Evolutionary conservation across 2,797 vertebrate genomes (phyloP), one percentile per base, ranked within the genome.

Genomic region (Rhincodon typus): DNA sequence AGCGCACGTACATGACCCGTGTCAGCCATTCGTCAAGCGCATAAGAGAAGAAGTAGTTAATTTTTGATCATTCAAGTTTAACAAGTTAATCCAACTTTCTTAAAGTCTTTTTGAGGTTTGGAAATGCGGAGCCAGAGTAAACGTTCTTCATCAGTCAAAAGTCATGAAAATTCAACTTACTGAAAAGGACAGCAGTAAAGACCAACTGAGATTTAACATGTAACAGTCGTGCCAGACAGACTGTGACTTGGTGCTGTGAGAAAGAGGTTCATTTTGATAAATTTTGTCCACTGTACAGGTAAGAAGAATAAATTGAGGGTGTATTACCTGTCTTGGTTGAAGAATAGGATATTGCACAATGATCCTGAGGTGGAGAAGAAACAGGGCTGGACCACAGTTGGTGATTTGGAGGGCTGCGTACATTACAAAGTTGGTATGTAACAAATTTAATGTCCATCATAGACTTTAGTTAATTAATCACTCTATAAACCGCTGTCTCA

Each of bases 281-380:
- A 21, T 38, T 69, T 69, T 69, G 2, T n/a, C 19, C n/a, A 12
- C 62, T 93, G 62, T 23, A 13, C 62, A 99, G 99, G 99, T 96
- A 99, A 99, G 98, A 99, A 99, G 98, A 99, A 99, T 97, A 99
- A 99, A 96, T 97, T 99, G 96, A 98, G 99, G 13, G 99, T 99
- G 96, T 99, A 99, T 96, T 99, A 99, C 97, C 98, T 99, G 97
- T 99, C 99, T 86, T 99, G 99, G 99, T 97, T 99, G 96, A 98
- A 99, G 97, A 99, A 99, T 97, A 97, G 99, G 97, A 99, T 99
- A 96, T 97, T 99, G 96, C 99, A 99, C 98, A 99, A 99, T 5
- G 99, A 99, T 97, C 99, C 99, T 0, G 99, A 99, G 96, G 99
- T 99, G 96, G 99, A 99, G 96, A 99, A 99, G 98, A 99, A 99